A percentile compares a stretch with the other conserved stretches of the same genome.
These are phyloP conservation scores for Loripinus fragilis DNA, from an alignment of 2,888 invertebrate species.

Conservation along the genomic window DNA sequence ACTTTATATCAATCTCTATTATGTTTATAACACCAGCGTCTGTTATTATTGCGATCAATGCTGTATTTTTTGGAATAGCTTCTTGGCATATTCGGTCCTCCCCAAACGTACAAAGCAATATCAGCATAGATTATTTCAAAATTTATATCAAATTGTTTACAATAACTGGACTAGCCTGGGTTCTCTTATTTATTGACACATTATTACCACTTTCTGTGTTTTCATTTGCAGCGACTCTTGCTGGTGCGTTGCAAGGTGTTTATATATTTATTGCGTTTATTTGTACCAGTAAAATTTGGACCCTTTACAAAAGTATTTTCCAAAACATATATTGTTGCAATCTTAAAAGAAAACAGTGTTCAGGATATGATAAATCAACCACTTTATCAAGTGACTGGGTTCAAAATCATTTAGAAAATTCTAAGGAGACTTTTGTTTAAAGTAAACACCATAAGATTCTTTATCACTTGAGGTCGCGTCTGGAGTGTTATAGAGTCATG, in stretches of 20 bases:
- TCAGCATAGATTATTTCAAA: conserved; percentile 34
- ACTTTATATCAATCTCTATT: conserved; percentile 25
- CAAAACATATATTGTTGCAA: not conserved
- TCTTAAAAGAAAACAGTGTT: not conserved
- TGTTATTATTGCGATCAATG: conserved; percentile 57
- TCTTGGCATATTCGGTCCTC: conserved; percentile 53
- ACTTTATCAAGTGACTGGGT: not conserved
- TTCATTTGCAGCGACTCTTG: conserved; percentile 55
- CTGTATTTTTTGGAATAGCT: conserved; percentile 57
- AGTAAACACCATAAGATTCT: too few relatives aligned
- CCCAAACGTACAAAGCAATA: conserved; percentile 32
- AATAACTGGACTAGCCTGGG: conserved; percentile 70
- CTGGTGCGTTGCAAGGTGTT: conserved; percentile 68
- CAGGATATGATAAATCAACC: not conserved
- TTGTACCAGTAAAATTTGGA: conserved; percentile 37
- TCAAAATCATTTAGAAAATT: not conserved
- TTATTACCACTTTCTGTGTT: conserved; percentile 57
- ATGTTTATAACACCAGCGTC: conserved; percentile 62
- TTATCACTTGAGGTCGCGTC: too few relatives aligned
- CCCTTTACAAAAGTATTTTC: not conserved
- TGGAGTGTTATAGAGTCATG: too few relatives aligned
- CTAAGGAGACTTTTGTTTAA: not conserved
- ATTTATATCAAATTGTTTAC: conserved; percentile 67
- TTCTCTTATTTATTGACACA: conserved; percentile 63
- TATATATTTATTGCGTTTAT: conserved; percentile 67